Evolutionary conservation across 1,140 invertebrate genomes (phyloP).

Genomic region (Drosophila nikananu): DNA sequence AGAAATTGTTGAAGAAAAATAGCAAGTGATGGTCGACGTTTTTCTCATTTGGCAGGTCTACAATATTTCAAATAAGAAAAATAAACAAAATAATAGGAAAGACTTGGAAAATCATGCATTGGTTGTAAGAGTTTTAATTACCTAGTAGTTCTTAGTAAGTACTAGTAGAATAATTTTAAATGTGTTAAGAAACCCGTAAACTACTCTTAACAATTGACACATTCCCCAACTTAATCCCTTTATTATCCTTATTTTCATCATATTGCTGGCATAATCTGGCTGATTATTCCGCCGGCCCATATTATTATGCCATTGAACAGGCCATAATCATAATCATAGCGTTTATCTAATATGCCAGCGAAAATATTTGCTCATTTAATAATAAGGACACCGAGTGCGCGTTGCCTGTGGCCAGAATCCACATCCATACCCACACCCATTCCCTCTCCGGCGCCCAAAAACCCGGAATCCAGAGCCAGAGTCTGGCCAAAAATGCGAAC

Average conservation of each 20-base stretch:
- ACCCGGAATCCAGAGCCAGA: neutral
- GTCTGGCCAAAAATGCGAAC: slow-evolving; percentile 38
- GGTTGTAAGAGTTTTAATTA: neutral
- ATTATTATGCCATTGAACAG: slow-evolving; percentile 47
- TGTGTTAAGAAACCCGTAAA: neutral
- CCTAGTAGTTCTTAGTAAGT: no score
- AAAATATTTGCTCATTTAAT: slow-evolving; percentile 65
- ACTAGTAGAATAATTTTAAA: neutral
- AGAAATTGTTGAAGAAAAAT: neutral
- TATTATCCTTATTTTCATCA: slow-evolving; percentile 1
- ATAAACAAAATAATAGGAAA: neutral
- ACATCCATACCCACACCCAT: neutral
- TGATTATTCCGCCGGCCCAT: slow-evolving; percentile 26
- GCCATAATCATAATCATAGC: slow-evolving; percentile 58
- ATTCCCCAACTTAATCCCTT: neutral
- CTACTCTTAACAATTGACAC: neutral
- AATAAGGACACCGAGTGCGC: slow-evolving; percentile 31
- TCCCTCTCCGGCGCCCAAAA: neutral
- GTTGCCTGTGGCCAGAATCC: slow-evolving; percentile 20
- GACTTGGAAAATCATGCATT: neutral
- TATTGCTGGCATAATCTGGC: slow-evolving; percentile 15
- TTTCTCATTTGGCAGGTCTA: neutral
- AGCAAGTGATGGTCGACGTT: no score
- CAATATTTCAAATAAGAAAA: neutral
- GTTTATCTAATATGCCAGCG: slow-evolving; percentile 53